A percentile compares a stretch with the other conserved stretches of the same genome.
Conservation (phyloP, 53 echinoderm and acorn worm genomes). For the Astropecten irregularis region DNA sequence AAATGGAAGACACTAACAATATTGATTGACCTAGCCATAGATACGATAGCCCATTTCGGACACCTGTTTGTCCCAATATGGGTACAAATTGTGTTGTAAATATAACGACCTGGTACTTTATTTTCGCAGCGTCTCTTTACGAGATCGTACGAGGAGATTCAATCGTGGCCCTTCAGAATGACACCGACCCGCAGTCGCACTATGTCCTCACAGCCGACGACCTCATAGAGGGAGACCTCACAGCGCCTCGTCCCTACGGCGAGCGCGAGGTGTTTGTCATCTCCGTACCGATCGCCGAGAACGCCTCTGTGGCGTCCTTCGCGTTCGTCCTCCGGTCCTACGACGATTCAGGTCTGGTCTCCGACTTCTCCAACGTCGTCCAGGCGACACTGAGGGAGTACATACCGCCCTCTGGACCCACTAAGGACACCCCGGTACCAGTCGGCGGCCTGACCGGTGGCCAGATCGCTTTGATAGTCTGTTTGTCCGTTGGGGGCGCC, state of each 20-base stretch:
- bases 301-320: conserved; percentile 32
- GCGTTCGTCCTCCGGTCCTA: conserved; percentile 56
- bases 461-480: conserved; percentile 8
- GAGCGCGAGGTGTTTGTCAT: conserved; percentile 51
- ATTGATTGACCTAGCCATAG: too few species aligned
- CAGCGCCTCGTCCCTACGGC: conserved; percentile 36
- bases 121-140: conserved; percentile 51
- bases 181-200: conserved; percentile 14
- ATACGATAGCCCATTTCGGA: too few species aligned
- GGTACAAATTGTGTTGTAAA: too few species aligned
- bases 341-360: conserved; percentile 58
- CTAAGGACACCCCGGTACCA: background rate
- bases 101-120: too few species aligned
- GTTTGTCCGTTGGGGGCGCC: background rate
- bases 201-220: conserved; percentile 34
- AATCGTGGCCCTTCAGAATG: conserved; percentile 19
- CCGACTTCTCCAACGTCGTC: conserved; percentile 58
- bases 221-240: conserved; percentile 47
- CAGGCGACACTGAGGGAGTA: conserved; percentile 62
- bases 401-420: conserved; percentile 44
- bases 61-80: too few species aligned
- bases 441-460: conserved; percentile 11
- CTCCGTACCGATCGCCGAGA: conserved; percentile 24
- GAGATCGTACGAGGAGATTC: conserved; percentile 15
- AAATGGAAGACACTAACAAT: too few species aligned